Conservation (phyloP, 2,113 vertebrate genomes). For the Rhynchopsitta pachyrhyncha region DNA sequence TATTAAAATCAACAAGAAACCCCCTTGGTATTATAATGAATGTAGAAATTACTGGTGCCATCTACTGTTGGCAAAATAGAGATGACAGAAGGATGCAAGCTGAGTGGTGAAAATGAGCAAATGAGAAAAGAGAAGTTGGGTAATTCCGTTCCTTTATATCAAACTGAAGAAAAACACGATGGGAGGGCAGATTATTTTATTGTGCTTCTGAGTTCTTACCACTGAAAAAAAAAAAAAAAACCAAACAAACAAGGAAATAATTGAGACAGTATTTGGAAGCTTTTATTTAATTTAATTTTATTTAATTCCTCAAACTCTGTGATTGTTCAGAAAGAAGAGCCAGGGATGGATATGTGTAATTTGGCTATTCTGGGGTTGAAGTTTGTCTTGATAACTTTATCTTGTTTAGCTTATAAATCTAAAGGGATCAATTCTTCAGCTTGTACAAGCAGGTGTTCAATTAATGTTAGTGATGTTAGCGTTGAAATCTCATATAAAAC, state of each 20-base stretch:
- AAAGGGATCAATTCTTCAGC: background rate
- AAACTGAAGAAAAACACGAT: background rate
- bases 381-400: background rate
- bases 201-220: background rate
- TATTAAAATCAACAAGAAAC: background rate
- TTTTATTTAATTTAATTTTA: background rate
- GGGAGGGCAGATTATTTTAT: background rate
- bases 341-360: background rate
- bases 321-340: background rate
- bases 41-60: conserved; percentile 59
- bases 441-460: background rate
- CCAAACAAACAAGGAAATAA: background rate
- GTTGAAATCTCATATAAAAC: background rate
- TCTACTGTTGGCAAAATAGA: conserved; percentile 55
- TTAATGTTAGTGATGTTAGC: background rate
- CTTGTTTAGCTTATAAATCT: background rate
- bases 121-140: background rate
- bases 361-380: background rate
- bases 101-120: background rate
- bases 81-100: background rate
- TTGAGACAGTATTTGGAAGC: background rate
- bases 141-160: background rate
- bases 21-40: background rate
- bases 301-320: background rate
- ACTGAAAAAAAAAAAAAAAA: background rate